Evolutionary conservation across 2,888 invertebrate species (phyloP), one percentile per base, ranked within the genome.

Genomic region (Philereme vetulata): DNA sequence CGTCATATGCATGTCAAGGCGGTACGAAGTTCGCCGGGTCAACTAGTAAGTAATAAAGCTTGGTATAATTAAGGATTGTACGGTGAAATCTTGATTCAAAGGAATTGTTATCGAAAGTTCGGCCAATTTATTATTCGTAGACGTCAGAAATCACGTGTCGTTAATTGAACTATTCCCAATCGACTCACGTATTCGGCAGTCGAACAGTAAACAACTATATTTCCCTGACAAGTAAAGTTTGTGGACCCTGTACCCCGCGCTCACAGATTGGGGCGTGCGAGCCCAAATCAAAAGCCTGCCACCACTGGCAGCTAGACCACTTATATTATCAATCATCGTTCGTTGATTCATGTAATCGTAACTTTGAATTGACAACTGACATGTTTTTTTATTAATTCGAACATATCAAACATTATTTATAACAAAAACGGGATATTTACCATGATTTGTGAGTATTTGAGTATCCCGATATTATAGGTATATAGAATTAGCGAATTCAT

Each of bases 181-280:
- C 81, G 61, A 68, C 68, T 74, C 84, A 84, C 82, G 82, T 84
- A 76, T 68, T 68, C 67, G 67, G 62, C 65, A 71, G 72, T 71
- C 70, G 72, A 77, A 75, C 76, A 72, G 78, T 75, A 78, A 82
- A 79, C 79, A 77, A 72, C 75, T 76, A 78, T 80, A 80, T 84
- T 84, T 81, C 71, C 75, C 71, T 73, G 78, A 81, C 77, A 77
- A 78, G 72, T 71, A 78, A 83, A 85, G 74, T 83, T 84, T 68
- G 70, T 66, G 51, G 58, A 64, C 62, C 66, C 60, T 48, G 64
- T 64, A 66, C 67, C 65, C 62, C 66, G 70, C 62, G 64, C 66
- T 59, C 70, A 69, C 72, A 74, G 75, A 76, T 75, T 77, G 76
- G 67, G 72, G 75, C 44, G 36, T 53, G 57, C 51, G 34, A 54